phyloP scores from a whole-genome alignment of 2,797 vertebrate species.

The Parambassis ranga region DNA sequence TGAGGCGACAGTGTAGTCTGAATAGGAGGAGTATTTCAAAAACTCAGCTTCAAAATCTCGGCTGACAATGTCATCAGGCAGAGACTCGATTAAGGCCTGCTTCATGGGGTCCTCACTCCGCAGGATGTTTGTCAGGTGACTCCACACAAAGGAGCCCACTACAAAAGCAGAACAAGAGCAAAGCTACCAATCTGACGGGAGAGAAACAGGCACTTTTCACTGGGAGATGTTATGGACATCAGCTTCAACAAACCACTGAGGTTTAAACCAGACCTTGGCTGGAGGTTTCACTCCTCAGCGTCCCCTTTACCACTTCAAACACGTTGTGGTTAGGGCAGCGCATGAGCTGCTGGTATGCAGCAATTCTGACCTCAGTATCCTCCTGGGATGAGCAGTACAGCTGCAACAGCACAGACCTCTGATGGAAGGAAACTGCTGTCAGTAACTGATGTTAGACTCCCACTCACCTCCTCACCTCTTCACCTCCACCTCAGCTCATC shows the following conservation, averaged over 20 bases:
- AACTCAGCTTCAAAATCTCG: slow-evolving; percentile 85
- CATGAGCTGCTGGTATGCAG: slow-evolving; percentile 88
- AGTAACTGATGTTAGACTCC: slow-evolving; percentile 34
- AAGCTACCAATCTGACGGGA: not conserved
- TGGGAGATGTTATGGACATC: not conserved
- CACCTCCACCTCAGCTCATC: slow-evolving; percentile 40
- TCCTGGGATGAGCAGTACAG: slow-evolving; percentile 81
- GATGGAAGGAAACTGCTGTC: slow-evolving; percentile 62
- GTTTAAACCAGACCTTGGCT: slow-evolving; percentile 82
- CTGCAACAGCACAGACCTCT: slow-evolving; percentile 80
- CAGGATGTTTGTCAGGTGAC: slow-evolving; percentile 85
- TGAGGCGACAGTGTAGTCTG: slow-evolving; percentile 80
- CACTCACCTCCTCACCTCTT: slow-evolving; percentile 49
- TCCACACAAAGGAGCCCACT: slow-evolving; percentile 94
- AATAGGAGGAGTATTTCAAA: slow-evolving; percentile 89
- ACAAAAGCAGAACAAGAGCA: not conserved
- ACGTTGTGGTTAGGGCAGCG: slow-evolving; percentile 81
- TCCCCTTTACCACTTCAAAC: slow-evolving; percentile 79
- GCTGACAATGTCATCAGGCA: slow-evolving; percentile 87
- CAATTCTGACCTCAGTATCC: slow-evolving; percentile 86
- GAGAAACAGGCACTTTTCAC: not conserved
- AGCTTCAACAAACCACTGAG: not conserved
- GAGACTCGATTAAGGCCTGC: slow-evolving; percentile 75
- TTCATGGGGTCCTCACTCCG: slow-evolving; percentile 88
- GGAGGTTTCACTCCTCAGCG: slow-evolving; percentile 82